Evolutionary conservation across 2,888 invertebrate species (phyloP), one percentile per base, ranked within the genome.

Genomic region (Tiphia femorata): DNA sequence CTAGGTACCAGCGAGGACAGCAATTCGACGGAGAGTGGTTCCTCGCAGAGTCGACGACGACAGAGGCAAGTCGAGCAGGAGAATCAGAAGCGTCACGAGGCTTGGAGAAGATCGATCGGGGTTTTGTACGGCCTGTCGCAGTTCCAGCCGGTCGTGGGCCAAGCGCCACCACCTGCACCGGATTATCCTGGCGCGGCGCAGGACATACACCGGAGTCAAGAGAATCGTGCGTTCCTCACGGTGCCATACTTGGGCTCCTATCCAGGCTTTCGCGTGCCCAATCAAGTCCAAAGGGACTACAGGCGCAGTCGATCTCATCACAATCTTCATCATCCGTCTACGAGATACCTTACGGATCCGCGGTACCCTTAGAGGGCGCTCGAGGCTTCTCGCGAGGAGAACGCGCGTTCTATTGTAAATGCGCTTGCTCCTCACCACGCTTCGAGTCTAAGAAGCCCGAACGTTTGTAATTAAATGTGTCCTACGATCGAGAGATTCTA

Each of bases 221-320:
- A 73, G 3, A 21, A 19, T 1, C 56, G 49, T 14, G 54, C 43
- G 8, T 42, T 49, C 14, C 52, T 59, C 2, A 53, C 53, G 4
- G 51, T 67, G 23, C 56, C 67, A 14, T 69, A 62, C 23, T 4
- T 63, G 1, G 69, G 61, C 2, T 62, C 68, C 0, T 62, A 72
- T 33, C 40, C 56, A 3, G 53, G 49, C 0, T 65, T 70, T 41
- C 46, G 49, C 10, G 37, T 56, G 1, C 30, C 44, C 8, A 65
- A 63, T 47, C 62, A 59, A 7, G 29, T 54, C 8, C 55, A 65
- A 2, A 70, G 69, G 29, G 76, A 79, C 14, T 72, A 74, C 38
- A 64, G 76, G 38, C 75, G 80, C n/a, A 82, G 75, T 42, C 86
- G 88, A 61, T 88, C 90, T 0, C 89, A 90, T 59, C 89, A 90